Base-by-base conservation (phyloP, 2,888 invertebrate species). In the Lathronympha strigana region DNA sequence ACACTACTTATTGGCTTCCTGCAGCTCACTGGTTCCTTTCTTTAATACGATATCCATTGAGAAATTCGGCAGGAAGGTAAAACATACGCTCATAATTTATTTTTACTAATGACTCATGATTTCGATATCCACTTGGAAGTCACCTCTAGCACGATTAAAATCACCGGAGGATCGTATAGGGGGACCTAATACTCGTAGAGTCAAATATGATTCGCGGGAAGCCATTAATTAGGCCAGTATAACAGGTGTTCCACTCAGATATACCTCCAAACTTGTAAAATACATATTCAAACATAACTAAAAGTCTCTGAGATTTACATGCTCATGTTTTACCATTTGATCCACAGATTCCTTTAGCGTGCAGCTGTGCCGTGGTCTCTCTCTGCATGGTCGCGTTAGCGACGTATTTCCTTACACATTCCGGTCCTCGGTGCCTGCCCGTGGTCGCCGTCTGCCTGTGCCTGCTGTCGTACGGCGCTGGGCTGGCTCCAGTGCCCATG, bases 11-110 rank as follows among this genome's bases (percentile, higher is more conserved):
- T 88, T 55, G 88, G 85, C 0, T 79, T 84, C 0, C 62, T 87
- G 40, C 87, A 87, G 45, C 70, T 88, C 11, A 82, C 82, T 3
- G 88, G 88, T 0, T 83, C 87, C 0, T n/a, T 82, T 83, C 74
- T 83, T 86, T 51, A 87, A 87, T 0, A 87, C 87, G 0, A 71
- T 86, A 49, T 83, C 81, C 0, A 84, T 88, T 70, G 88, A 88
- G 70, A 84, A 79, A 72, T 87, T 85, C 71, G 88, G 88, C 0
- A 77, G 88, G 23, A 88, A 87, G 83, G 88, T 88, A 51, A 68
- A 68, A 28, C 19, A 1, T n/a, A n/a, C n/a, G n/a, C n/a, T n/a
- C n/a, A n/a, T n/a, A n/a, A n/a, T n/a, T n/a, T n/a, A n/a, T n/a
- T n/a, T n/a, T n/a, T n/a, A n/a, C n/a, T n/a, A n/a, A n/a, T n/a